Conservation (phyloP, 1,140 invertebrate genomes). For the Metopolophium dirhodum region DNA sequence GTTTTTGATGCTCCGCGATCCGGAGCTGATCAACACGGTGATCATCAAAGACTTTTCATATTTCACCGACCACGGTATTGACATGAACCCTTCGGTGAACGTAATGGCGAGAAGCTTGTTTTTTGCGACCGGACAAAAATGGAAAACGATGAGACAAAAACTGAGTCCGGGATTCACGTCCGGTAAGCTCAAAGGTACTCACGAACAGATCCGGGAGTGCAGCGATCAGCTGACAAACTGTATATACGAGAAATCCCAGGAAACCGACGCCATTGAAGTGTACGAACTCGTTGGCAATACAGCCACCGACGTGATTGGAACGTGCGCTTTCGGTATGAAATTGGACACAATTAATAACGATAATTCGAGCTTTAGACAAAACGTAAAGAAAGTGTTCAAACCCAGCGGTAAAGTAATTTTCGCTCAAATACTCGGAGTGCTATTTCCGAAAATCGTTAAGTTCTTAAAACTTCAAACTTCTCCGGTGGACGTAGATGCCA, state of each 20-base stretch:
- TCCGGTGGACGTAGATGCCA: constrained; percentile 50
- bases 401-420: constrained; percentile 28
- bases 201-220: constrained; percentile 64
- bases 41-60: constrained; percentile 63
- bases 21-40: constrained; percentile 61
- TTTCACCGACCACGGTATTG: constrained; percentile 60
- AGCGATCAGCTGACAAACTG: constrained; percentile 58
- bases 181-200: constrained; percentile 68
- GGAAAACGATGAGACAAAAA: constrained; percentile 66
- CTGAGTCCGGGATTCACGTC: constrained; percentile 69
- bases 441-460: background rate
- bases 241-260: background rate
- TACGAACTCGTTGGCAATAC: constrained; percentile 65
- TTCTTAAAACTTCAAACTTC: constrained; percentile 15
- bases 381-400: background rate
- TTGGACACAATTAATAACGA: constrained; percentile 66
- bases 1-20: constrained; percentile 62
- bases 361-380: constrained; percentile 64
- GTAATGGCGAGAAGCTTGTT: constrained; percentile 67
- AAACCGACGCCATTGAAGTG: constrained; percentile 63
- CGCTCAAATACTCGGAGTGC: background rate
- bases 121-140: constrained; percentile 64
- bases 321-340: constrained; percentile 69
- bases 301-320: constrained; percentile 68
- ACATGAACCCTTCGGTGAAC: constrained; percentile 62